Conservation (phyloP, 2,797 vertebrate genomes). For the Microhierax caerulescens region DNA sequence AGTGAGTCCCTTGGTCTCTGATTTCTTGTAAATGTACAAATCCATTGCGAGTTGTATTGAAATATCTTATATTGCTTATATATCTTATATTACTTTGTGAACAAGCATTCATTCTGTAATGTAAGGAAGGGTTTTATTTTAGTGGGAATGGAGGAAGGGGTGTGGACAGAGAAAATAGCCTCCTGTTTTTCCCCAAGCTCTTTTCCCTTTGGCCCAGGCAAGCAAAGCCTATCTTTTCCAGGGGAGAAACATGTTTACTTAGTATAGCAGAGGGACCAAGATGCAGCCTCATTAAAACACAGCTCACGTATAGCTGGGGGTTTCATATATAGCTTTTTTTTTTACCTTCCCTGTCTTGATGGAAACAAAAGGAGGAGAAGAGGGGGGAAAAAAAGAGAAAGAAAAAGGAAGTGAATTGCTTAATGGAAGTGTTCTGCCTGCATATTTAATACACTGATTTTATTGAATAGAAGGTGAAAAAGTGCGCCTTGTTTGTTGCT, state of each 20-base stretch:
- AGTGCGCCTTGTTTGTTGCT: slow-evolving; percentile 78
- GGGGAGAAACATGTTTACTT: slow-evolving; percentile 35
- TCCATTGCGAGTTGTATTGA: background rate
- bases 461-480: slow-evolving; percentile 81
- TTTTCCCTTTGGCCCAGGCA: background rate
- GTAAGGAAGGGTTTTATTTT: background rate
- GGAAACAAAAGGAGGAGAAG: slow-evolving; percentile 71
- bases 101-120: background rate
- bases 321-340: slow-evolving; percentile 52
- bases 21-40: background rate
- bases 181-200: slow-evolving; percentile 15
- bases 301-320: slow-evolving; percentile 53
- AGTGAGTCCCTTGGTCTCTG: background rate
- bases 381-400: slow-evolving; percentile 16
- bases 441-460: slow-evolving; percentile 79
- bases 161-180: background rate
- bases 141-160: background rate
- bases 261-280: slow-evolving; percentile 23
- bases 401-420: slow-evolving; percentile 67
- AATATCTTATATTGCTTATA: background rate
- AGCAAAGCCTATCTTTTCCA: slow-evolving; percentile 9
- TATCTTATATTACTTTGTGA: background rate
- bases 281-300: slow-evolving; percentile 66
- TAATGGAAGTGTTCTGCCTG: slow-evolving; percentile 74
- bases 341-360: slow-evolving; percentile 61